phyloP scores from a whole-genome alignment of 2,888 invertebrate genomes.

The Nemotelus nigrinus region DNA sequence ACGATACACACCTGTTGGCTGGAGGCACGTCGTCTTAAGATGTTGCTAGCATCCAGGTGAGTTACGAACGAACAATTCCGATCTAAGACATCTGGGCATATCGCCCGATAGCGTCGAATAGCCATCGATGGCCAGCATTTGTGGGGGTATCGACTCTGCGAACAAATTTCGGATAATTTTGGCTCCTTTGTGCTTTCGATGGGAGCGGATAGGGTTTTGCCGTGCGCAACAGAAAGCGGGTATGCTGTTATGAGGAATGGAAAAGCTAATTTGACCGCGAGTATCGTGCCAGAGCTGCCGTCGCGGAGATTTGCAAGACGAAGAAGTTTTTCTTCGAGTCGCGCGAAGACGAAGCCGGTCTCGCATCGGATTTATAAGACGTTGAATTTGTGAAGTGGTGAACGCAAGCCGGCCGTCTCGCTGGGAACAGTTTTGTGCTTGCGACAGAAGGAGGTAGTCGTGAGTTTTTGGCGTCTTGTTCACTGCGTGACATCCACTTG shows the following conservation, averaged over 20 bases:
- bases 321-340: background rate
- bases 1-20: conserved; percentile 15
- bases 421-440: conserved; percentile 20
- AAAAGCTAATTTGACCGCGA: too few relatives aligned
- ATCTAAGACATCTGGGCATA: conserved; percentile 9
- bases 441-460: conserved; percentile 14
- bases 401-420: background rate
- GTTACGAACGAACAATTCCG: background rate
- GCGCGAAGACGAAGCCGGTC: background rate
- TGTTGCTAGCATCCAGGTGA: background rate
- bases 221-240: too few relatives aligned
- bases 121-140: background rate
- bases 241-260: too few relatives aligned
- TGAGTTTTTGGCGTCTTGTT: background rate
- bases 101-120: background rate
- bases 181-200: too few relatives aligned
- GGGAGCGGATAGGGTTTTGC: background rate
- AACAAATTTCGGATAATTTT: too few relatives aligned
- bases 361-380: conserved; percentile 1
- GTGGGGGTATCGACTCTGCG: background rate
- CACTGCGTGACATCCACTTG: background rate
- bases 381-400: background rate
- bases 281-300: too few relatives aligned
- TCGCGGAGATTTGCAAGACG: too few relatives aligned
- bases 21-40: background rate